Base-by-base conservation (phyloP, 92 coral and sea anemone species). In the Hydrozoanthus gracilis region DNA sequence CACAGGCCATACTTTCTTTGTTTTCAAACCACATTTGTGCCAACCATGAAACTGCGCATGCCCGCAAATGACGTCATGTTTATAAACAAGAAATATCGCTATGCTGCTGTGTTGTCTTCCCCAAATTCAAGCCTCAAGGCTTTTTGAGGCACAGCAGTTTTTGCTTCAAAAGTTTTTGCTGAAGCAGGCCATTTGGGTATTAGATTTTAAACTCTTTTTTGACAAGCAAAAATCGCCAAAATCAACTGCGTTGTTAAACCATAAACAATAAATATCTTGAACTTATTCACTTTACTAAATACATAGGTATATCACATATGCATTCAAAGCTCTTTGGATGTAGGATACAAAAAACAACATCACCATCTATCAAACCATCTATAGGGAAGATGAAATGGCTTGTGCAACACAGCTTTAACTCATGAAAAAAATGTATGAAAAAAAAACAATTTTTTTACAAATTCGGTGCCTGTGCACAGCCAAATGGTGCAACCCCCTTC, bases 331-430 rank as follows among this genome's bases (percentile, higher is more conserved):
- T 77, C 67, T 77, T 77, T 54, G 55, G 52, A 8, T 54, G 44
- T 77, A 20, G 49, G 52, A 77, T 77, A 67, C 67, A 77, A 77
- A 77, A 54, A 77, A 51, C 4, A 77, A n/a, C 82, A 77, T 27
- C 55, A 54, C 27, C 20, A 77, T 20, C 27, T 27, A 27, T 14
- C 82, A 77, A 50, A 77, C 68, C 67, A 54, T 14, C 56, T 54
- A 77, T 54, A 54, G n/a, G 67, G 27, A 77, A 77, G 82, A 8
- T 77, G 67, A 77, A 58, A 77, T 54, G 67, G 68, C 82, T 52
- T 77, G 67, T 55, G 82, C 54, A 77, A 77, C 82, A 67, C 78
- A 71, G 46, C 77, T 27, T 47, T 73, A 54, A 54, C n/a, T 77
- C 8, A 16, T 27, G 48, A 10, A 52, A 77, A 77, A 77, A 77